Evolutionary conservation across 2,113 vertebrate genomes (phyloP).

Genomic region (Donacobius atricapilla): DNA sequence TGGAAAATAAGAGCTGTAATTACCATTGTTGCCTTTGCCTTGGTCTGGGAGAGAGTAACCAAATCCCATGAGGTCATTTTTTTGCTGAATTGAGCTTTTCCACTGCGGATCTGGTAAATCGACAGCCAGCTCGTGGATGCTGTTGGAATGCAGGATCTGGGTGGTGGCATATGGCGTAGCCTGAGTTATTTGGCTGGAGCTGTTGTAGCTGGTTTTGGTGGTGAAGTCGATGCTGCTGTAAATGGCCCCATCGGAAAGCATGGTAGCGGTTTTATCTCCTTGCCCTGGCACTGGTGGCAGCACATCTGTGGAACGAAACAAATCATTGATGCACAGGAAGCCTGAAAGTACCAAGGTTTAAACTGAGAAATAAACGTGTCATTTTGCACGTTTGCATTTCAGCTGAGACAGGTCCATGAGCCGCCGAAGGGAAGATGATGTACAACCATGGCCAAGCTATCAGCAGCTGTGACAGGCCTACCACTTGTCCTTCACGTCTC

Average conservation of each 20-base stretch:
- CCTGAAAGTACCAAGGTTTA: constrained; percentile 46
- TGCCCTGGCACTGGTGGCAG: constrained; percentile 84
- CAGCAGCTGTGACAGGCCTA: constrained; percentile 83
- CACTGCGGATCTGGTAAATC: constrained; percentile 95
- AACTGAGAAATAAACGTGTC: constrained; percentile 76
- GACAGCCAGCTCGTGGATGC: constrained; percentile 96
- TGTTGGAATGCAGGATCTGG: constrained; percentile 95
- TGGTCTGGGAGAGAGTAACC: constrained; percentile 96
- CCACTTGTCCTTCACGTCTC: constrained; percentile 88
- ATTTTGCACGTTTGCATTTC: constrained; percentile 73
- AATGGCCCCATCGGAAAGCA: constrained; percentile 98
- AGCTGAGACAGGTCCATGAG: constrained; percentile 69
- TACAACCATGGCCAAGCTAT: constrained; percentile 81
- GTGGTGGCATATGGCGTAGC: constrained; percentile 96
- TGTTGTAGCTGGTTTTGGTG: constrained; percentile 93
- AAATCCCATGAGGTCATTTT: constrained; percentile 92
- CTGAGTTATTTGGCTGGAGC: constrained; percentile 91
- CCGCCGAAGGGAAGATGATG: constrained; percentile 91
- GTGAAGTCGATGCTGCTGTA: constrained; percentile 99
- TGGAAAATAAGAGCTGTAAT: constrained; percentile 54
- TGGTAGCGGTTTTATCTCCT: constrained; percentile 92
- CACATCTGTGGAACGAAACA: constrained; percentile 80
- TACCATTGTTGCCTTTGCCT: constrained; percentile 97
- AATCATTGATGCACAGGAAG: constrained; percentile 62
- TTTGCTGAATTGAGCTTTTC: constrained; percentile 94